Base-by-base conservation (phyloP, 2,113 vertebrate genomes). In the Neofelis nebulosa region DNA sequence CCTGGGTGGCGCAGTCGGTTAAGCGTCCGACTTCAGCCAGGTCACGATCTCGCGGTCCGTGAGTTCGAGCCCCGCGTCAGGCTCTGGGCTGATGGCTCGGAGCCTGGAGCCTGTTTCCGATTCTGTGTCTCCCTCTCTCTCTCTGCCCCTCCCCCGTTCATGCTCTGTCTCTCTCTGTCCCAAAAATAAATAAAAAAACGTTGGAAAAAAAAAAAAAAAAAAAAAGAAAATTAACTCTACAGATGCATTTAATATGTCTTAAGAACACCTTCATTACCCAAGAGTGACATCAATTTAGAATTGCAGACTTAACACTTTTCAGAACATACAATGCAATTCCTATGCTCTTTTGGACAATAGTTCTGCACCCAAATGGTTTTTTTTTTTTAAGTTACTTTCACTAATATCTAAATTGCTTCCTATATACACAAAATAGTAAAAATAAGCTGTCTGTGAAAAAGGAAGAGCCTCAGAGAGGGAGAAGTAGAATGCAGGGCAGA, bases 161-260 rank as follows among this genome's bases (percentile, higher is more conserved):
- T n/a, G n/a, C n/a, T n/a, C n/a, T n/a, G n/a, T n/a, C n/a, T n/a
- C n/a, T n/a, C n/a, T n/a, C n/a, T n/a, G n/a, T n/a, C n/a, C n/a
- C n/a, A n/a, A n/a, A n/a, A n/a, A n/a, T n/a, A n/a, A n/a, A n/a
- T n/a, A n/a, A n/a, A n/a, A n/a, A n/a, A n/a, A n/a, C n/a, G n/a
- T n/a, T n/a, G n/a, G n/a, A n/a, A n/a, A 93, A 79, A 31, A 52
- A 73, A 94, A 78, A 91, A 93, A 79, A 31, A 52, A 73, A 94
- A 78, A 91, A 93, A 79, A 31, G 63, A 73, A 94, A 78, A 91
- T 31, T 31, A 86, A 68, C 88, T 73, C 19, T 19, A 95, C 31
- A 78, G 41, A 76, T 65, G 25, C 25, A 91, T 9, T 69, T 48
- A 81, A 57, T 36, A 78, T 6, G 4, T 13, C 52, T 52, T 63